phyloP scores from a whole-genome alignment of 1,140 invertebrate genomes.

The Calliopsis andreniformis region DNA sequence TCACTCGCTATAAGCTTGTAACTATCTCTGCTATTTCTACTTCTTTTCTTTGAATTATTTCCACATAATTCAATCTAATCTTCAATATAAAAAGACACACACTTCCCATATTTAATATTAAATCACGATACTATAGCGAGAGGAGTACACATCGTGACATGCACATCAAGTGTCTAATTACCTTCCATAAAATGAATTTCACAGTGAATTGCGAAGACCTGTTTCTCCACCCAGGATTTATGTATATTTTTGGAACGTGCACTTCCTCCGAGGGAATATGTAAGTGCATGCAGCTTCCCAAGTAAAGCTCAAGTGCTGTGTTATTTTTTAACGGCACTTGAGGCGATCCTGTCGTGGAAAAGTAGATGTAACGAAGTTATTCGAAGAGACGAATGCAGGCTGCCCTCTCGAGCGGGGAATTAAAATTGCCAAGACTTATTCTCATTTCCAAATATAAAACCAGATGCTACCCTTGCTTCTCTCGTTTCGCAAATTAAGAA shows the following conservation, averaged over 20 bases:
- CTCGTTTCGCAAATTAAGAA: too few relatives aligned
- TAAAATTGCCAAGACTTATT: neutral
- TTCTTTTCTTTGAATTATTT: too few relatives aligned
- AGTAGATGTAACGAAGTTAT: neutral
- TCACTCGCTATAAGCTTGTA: too few relatives aligned
- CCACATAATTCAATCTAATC: too few relatives aligned
- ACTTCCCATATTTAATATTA: too few relatives aligned
- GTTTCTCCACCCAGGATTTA: neutral
- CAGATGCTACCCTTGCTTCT: neutral
- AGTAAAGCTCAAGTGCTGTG: slow-evolving; percentile 14
- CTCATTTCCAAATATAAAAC: slow-evolving; percentile 9
- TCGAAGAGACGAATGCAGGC: neutral
- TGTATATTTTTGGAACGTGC: slow-evolving; percentile 27
- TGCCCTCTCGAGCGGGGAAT: neutral
- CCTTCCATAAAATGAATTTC: too few relatives aligned
- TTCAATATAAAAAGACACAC: too few relatives aligned
- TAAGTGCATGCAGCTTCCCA: neutral
- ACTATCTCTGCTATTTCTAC: too few relatives aligned
- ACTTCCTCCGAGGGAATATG: neutral
- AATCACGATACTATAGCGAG: too few relatives aligned
- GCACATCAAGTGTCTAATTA: too few relatives aligned
- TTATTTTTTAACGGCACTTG: slow-evolving; percentile 45
- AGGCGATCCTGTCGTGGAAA: neutral
- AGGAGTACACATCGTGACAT: too few relatives aligned
- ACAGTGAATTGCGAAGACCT: neutral